Evolutionary conservation across 1,140 invertebrate species (phyloP).

Genomic region (Mesaphorura yosii): DNA sequence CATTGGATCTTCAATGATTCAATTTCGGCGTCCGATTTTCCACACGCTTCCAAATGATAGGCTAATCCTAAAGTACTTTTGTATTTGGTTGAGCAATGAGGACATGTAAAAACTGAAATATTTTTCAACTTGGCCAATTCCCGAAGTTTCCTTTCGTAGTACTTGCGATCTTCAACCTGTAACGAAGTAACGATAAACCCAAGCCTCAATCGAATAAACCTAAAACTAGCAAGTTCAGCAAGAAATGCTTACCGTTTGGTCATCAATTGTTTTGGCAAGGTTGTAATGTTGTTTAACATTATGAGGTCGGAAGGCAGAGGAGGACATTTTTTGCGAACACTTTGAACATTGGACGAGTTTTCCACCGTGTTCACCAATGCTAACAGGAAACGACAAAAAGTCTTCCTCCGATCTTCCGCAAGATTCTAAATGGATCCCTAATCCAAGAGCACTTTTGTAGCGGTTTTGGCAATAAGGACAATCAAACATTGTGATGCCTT

Average conservation of each 20-base stretch:
- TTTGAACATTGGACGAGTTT: too few relatives aligned
- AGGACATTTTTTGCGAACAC: too few relatives aligned
- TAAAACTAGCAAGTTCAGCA: too few relatives aligned
- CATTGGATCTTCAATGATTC: constrained; percentile 15
- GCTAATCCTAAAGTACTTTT: constrained; percentile 16
- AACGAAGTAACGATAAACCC: too few relatives aligned
- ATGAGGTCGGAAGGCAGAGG: too few relatives aligned
- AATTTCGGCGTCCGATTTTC: constrained; percentile 19
- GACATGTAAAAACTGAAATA: background rate
- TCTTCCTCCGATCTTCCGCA: background rate
- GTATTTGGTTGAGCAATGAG: constrained; percentile 1
- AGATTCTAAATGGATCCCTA: constrained; percentile 11
- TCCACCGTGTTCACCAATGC: too few relatives aligned
- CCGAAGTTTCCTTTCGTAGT: background rate
- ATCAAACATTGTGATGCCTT: background rate
- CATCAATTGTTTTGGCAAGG: too few relatives aligned
- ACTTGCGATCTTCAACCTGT: constrained; percentile 12
- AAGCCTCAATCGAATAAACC: too few relatives aligned
- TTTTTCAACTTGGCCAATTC: constrained; percentile 4
- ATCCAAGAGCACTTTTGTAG: constrained; percentile 13
- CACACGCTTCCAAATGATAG: constrained; percentile 20
- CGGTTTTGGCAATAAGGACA: background rate
- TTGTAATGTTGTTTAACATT: too few relatives aligned
- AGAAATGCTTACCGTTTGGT: too few relatives aligned
- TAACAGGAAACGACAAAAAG: too few relatives aligned